These are phyloP conservation scores for Myotis findleyi DNA, from an alignment of 2,797 vertebrate genomes.

Conservation along the genomic window DNA sequence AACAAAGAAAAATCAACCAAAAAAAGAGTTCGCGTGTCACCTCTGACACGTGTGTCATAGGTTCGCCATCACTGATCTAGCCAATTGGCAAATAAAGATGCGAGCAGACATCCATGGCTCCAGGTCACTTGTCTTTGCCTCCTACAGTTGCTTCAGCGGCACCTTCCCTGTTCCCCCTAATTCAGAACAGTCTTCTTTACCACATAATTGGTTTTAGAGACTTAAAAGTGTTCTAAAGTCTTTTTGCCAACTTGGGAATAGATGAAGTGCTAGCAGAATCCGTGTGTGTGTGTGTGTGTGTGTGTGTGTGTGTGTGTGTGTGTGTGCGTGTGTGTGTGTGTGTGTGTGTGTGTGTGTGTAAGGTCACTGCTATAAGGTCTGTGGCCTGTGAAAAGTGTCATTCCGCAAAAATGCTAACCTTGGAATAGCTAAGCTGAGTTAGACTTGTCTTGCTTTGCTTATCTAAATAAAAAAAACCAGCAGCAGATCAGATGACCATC, in stretches of 20 bases:
- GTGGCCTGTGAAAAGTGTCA: neutral
- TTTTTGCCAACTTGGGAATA: slow-evolving; percentile 24
- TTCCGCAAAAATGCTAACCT: slow-evolving; percentile 16
- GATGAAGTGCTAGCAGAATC: neutral
- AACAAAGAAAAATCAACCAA: too few relatives aligned
- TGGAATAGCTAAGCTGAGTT: neutral
- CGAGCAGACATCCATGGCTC: neutral
- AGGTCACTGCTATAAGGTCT: neutral
- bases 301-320: too few relatives aligned
- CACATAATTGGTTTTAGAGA: neutral
- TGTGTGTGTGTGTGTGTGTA: neutral
- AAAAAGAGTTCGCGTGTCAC: too few relatives aligned
- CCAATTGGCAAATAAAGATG: neutral
- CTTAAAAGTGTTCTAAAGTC: neutral
- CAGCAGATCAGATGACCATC: slow-evolving; percentile 57
- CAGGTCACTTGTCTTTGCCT: neutral
- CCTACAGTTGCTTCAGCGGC: neutral
- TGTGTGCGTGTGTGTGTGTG: too few relatives aligned
- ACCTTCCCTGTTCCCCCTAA: neutral
- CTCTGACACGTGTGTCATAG: too few relatives aligned
- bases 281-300: neutral
- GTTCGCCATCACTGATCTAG: neutral
- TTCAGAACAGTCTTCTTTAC: neutral
- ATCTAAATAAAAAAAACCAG: slow-evolving; percentile 43
- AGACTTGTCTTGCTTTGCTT: slow-evolving; percentile 64